Evolutionary conservation across 2,113 vertebrate species (phyloP), one percentile per base, ranked within the genome.

Genomic region (Chaetorhynchus papuensis): DNA sequence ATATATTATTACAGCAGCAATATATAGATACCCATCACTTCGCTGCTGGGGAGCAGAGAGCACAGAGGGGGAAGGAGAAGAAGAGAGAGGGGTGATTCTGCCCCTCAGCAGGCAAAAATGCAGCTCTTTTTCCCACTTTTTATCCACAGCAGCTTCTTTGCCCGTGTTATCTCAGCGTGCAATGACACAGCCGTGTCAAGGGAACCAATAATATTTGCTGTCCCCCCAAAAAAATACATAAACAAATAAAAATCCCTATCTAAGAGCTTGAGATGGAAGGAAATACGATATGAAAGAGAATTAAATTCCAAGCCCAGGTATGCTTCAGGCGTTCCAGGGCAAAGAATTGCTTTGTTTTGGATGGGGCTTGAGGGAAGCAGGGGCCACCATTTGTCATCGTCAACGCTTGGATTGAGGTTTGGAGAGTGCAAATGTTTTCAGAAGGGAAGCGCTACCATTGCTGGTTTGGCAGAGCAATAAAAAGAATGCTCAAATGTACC

Each of bases 101-200:
- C 63, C 70, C 70, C 42, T 89, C 63, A 50, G 50, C 61, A 54
- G 69, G 26, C 8, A 19, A 24, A 69, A 61, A 39, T 4, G 16
- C 72, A 52, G 30, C 45, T 53, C 37, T 20, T 5, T 4, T 23
- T 10, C 84, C 35, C 10, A 0, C 8, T 57, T 79, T 15, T 37
- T 15, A 6, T 20, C 63, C 70, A 24, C 6, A 2, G 11, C 4
- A 10, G 54, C 33, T 83, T 50, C 64, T 70, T 56, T 56, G 3
- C 4, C 60, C 0, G 0, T 27, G 28, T 69, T 39, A n/a, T 45
- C 64, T 57, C 72, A 21, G 71, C 0, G 0, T 77, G 49, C 44
- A 68, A 37, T 86, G 81, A 31, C 44, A 50, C 35, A 63, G 28
- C 60, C 5, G 0, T 13, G 49, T 52, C 60, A 39, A 23, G 64